These are phyloP conservation scores for Chelonus insularis DNA, from an alignment of 1,140 invertebrate genomes.

Conservation along the genomic window DNA sequence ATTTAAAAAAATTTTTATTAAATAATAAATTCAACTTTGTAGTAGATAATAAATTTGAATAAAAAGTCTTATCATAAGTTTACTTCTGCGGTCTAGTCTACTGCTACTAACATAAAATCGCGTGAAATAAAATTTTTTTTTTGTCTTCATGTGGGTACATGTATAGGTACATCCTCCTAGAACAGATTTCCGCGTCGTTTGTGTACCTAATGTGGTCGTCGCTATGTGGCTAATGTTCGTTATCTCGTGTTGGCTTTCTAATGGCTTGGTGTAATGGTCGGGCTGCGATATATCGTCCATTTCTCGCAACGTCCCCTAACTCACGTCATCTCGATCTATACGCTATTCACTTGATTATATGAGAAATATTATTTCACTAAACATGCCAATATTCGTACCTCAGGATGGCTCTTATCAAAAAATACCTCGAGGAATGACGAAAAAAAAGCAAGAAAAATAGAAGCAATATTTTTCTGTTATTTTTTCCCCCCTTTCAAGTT, in stretches of 20 bases:
- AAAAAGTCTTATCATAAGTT: no score
- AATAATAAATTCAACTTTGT: no score
- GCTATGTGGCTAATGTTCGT: conserved; percentile 59
- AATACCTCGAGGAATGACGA: no score
- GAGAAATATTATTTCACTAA: background rate
- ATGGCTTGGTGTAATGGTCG: conserved; percentile 57
- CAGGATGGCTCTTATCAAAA: no score
- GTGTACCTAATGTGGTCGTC: conserved; percentile 49
- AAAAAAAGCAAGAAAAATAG: no score
- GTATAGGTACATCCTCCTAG: conserved; percentile 2
- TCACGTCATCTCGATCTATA: conserved; percentile 6
- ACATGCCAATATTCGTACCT: no score
- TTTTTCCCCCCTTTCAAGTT: background rate
- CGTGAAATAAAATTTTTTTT: background rate
- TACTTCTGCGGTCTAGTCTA: no score
- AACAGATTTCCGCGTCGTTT: conserved; percentile 15
- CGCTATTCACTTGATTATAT: background rate
- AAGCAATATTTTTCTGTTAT: no score
- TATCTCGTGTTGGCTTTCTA: conserved; percentile 61
- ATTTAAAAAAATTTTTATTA: background rate
- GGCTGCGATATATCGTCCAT: conserved; percentile 56
- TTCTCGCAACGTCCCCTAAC: conserved; percentile 52
- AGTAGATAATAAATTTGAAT: no score
- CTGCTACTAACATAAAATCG: no score
- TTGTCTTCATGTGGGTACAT: conserved; percentile 9